phyloP scores from a whole-genome alignment of 2,113 vertebrate species.

The Pithys albifrons region DNA sequence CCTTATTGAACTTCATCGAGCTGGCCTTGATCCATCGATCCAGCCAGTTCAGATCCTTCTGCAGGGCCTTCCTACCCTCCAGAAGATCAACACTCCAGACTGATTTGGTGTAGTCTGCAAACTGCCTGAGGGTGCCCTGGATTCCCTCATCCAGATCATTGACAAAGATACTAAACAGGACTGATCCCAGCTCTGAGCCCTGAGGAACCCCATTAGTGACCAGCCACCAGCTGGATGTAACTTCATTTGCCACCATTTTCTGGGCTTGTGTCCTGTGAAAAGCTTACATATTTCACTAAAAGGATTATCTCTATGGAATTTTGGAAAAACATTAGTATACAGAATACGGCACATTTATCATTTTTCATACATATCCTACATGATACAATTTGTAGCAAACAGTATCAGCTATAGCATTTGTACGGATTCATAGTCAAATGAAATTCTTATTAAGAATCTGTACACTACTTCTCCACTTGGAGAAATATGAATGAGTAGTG shows the following conservation, averaged over 20 bases:
- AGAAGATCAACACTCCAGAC: neutral
- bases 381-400: neutral
- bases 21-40: fast-evolving
- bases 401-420: neutral
- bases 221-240: neutral
- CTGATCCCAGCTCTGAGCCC: neutral
- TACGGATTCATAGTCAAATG: neutral
- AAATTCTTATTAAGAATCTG: neutral
- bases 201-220: neutral
- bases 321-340: neutral
- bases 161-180: neutral
- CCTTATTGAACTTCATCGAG: neutral
- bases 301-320: neutral
- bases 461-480: neutral
- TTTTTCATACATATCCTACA: neutral
- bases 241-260: neutral
- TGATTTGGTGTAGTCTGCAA: neutral
- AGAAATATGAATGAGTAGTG: neutral
- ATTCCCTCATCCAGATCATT: neutral
- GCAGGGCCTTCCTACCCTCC: neutral
- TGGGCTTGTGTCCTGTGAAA: neutral
- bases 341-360: neutral
- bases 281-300: neutral
- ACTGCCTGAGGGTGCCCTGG: neutral
- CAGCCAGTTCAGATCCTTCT: neutral